These are phyloP conservation scores for Thripadectes ignobilis DNA, from an alignment of 2,797 vertebrate genomes.

Conservation along the genomic window DNA sequence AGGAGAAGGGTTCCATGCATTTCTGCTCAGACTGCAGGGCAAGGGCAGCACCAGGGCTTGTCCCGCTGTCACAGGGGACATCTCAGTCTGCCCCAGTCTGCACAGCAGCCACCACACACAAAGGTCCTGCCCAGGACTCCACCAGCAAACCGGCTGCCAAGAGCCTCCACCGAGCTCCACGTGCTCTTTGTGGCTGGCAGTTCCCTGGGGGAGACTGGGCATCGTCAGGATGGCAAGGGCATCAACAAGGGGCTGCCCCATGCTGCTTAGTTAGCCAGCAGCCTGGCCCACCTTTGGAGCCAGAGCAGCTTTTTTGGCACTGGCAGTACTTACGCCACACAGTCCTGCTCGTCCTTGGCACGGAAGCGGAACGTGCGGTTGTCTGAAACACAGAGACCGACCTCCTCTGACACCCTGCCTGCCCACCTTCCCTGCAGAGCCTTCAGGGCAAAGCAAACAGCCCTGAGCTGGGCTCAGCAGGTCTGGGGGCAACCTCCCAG, in stretches of 20 bases:
- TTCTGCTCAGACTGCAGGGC: accelerated
- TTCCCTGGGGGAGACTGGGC: accelerated
- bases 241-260: accelerated
- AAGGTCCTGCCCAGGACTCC: not conserved
- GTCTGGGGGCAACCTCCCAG: not conserved
- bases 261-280: not conserved
- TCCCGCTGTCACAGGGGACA: not conserved
- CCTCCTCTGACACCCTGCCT: not conserved
- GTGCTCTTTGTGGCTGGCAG: accelerated
- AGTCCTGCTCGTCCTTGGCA: conserved; percentile 84
- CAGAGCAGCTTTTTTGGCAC: not conserved
- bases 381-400: conserved; percentile 72
- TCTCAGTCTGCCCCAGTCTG: not conserved
- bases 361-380: conserved; percentile 85
- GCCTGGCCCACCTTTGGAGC: not conserved
- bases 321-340: conserved; percentile 77
- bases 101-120: not conserved
- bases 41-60: not conserved
- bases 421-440: not conserved
- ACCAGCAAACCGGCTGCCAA: not conserved
- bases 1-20: accelerated
- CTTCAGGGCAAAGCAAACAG: not conserved
- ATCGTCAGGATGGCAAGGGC: not conserved
- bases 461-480: not conserved
- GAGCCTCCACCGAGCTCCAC: not conserved